A percentile compares a stretch with the other conserved stretches of the same genome.
Conservation (phyloP, 2,888 invertebrate genomes). For the Macroteleia sp. region DNA sequence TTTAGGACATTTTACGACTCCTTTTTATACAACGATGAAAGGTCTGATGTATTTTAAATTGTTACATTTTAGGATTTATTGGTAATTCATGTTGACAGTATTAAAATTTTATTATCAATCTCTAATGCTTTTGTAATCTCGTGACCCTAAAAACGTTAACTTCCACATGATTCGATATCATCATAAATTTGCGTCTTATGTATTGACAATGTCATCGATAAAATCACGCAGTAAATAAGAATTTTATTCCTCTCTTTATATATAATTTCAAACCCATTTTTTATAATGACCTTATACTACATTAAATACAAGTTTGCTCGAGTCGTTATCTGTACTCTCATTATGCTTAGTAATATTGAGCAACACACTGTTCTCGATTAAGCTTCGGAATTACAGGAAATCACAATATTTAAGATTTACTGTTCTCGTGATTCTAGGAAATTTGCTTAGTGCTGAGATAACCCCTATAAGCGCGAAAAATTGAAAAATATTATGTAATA, state of each 20-base stretch:
- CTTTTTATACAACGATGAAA: not conserved
- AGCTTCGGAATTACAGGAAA: constrained; percentile 46
- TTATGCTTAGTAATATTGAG: constrained; percentile 43
- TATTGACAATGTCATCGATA: constrained; percentile 48
- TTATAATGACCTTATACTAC: constrained; percentile 6
- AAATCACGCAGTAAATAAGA: constrained; percentile 31
- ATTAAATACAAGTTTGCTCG: constrained; percentile 20
- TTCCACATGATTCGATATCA: constrained; percentile 30
- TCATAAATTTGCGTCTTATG: constrained; percentile 34
- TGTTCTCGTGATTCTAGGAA: constrained; percentile 39
- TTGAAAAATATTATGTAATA: no score
- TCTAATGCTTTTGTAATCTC: constrained; percentile 16
- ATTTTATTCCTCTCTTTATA: constrained; percentile 14
- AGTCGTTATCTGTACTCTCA: constrained; percentile 46
- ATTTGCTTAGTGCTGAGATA: no score
- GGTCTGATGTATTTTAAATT: not conserved
- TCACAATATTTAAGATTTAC: constrained; percentile 39
- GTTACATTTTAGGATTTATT: not conserved
- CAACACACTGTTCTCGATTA: constrained; percentile 52
- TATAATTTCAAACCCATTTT: constrained; percentile 39
- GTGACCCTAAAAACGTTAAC: constrained; percentile 3
- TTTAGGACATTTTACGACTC: constrained; percentile 2
- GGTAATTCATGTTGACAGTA: not conserved
- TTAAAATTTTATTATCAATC: constrained; percentile 2
- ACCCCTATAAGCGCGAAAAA: no score